Conservation (phyloP, 2,113 vertebrate genomes). For the Eulacestoma nigropectus region DNA sequence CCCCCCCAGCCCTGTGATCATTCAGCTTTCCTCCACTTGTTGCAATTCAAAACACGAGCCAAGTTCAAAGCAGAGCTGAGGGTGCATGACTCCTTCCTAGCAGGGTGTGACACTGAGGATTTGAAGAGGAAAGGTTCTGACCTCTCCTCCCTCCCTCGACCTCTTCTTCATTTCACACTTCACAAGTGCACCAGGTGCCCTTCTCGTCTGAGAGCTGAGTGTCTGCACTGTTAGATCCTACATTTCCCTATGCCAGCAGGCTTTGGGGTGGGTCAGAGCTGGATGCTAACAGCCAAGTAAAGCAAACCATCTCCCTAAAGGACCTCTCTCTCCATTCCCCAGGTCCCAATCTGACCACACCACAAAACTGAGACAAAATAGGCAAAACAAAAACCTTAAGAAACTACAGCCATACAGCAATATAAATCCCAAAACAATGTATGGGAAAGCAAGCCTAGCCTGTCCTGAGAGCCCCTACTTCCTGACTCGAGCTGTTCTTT, state of each 20-base stretch:
- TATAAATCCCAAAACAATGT: background rate
- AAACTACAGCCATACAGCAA: background rate
- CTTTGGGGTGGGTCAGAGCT: background rate
- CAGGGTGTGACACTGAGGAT: background rate
- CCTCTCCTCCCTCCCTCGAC: background rate
- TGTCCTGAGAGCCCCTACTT: background rate
- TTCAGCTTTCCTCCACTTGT: background rate
- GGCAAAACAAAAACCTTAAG: background rate
- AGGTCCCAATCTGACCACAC: background rate
- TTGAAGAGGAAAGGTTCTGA: background rate
- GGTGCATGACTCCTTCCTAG: background rate
- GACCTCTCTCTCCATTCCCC: background rate
- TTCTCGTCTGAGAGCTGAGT: background rate
- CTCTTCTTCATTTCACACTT: background rate
- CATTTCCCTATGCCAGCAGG: background rate
- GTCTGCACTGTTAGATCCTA: background rate
- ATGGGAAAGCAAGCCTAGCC: background rate
- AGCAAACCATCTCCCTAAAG: background rate
- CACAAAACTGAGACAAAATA: background rate
- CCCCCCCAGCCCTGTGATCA: background rate
- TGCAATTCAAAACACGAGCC: background rate
- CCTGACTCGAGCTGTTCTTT: background rate
- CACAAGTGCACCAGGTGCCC: accelerated
- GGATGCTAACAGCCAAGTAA: background rate
- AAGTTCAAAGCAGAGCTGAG: background rate